A percentile compares a stretch with the other conserved stretches of the same genome.
phyloP scores from a whole-genome alignment of 2,113 vertebrate genomes.

The Ageneiosus marmoratus region DNA sequence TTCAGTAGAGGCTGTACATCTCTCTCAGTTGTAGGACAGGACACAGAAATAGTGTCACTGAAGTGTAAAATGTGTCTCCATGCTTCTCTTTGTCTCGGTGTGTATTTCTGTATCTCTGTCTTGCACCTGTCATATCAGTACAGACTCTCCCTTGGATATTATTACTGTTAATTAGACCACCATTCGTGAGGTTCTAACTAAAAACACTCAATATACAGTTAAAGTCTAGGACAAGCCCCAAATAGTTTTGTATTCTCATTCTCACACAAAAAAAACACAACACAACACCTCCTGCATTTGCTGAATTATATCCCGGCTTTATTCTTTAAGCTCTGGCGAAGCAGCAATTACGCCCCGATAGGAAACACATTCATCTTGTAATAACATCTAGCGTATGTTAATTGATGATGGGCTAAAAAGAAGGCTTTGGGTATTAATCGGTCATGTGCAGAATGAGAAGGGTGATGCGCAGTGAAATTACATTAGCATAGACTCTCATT shows the following conservation, averaged over 20 bases:
- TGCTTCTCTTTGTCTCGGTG: slow-evolving; percentile 1
- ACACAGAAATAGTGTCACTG: slow-evolving; percentile 60
- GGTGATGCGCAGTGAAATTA: slow-evolving; percentile 73
- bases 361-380: slow-evolving; percentile 77
- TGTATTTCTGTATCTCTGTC: slow-evolving; percentile 7
- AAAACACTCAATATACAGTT: not conserved
- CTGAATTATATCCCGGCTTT: slow-evolving; percentile 7
- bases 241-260: not conserved
- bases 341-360: slow-evolving; percentile 72
- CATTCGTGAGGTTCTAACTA: not conserved
- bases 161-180: not conserved
- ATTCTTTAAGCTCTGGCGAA: not conserved
- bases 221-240: not conserved
- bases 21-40: slow-evolving; percentile 45
- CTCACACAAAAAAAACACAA: not conserved
- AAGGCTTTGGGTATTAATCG: slow-evolving; percentile 74
- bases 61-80: slow-evolving; percentile 21
- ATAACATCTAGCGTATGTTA: slow-evolving; percentile 73
- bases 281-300: slow-evolving; percentile 1
- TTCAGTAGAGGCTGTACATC: not conserved
- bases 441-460: slow-evolving; percentile 61
- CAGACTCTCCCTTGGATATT: slow-evolving; percentile 21
- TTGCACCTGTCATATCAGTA: not conserved
- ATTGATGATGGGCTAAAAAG: slow-evolving; percentile 70
- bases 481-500: slow-evolving; percentile 75